Conservation (phyloP, 2,113 vertebrate species). For the Eulemur macaco region DNA sequence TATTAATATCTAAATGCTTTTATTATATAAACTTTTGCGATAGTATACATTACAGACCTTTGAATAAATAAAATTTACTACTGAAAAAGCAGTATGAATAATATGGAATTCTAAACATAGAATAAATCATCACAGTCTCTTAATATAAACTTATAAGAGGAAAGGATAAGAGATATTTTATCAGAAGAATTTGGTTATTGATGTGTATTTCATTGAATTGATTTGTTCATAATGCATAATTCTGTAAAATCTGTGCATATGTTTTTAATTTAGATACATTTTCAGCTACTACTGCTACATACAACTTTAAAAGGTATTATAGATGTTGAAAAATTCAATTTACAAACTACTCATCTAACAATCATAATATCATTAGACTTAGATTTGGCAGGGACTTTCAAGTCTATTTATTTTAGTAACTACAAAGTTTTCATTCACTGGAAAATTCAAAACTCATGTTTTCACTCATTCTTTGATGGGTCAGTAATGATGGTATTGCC, state of each 20-base stretch:
- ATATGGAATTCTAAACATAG: not conserved
- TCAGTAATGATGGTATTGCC: not conserved
- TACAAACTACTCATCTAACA: not conserved
- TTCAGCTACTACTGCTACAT: not conserved
- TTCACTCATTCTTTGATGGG: not conserved
- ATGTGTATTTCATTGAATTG: not conserved
- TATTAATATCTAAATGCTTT: constrained; percentile 68
- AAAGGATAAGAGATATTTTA: not conserved
- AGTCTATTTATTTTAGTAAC: not conserved
- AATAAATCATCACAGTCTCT: not conserved
- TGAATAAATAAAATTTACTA: not conserved
- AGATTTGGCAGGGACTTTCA: not conserved
- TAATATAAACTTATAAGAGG: constrained; percentile 10
- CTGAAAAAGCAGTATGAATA: not conserved
- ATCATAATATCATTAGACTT: not conserved
- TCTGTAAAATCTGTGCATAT: not conserved
- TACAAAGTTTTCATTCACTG: not conserved
- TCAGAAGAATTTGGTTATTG: not conserved
- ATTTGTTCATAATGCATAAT: not conserved
- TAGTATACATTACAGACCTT: not conserved
- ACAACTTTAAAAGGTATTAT: not conserved
- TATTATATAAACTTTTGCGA: constrained; percentile 48
- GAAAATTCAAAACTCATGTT: not conserved
- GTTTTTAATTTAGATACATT: not conserved
- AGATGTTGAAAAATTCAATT: not conserved